These are phyloP conservation scores for Omphaloscelis lunosa DNA, from an alignment of 2,888 invertebrate genomes.

Conservation along the genomic window DNA sequence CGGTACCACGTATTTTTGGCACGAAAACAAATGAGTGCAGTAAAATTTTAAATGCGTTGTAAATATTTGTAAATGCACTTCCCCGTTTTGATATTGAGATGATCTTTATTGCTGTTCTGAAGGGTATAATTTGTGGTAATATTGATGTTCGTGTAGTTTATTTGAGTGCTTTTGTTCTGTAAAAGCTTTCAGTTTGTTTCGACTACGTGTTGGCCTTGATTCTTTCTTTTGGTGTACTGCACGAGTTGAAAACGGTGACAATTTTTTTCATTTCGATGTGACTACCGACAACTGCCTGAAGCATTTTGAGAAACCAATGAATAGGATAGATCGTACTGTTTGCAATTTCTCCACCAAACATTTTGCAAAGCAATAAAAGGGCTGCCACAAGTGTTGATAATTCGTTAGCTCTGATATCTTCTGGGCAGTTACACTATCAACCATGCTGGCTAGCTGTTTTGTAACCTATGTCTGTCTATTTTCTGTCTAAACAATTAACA, in stretches of 20 bases:
- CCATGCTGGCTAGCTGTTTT: not conserved
- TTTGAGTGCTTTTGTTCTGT: constrained; percentile 2
- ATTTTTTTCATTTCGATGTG: constrained; percentile 33
- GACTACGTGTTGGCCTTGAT: not conserved
- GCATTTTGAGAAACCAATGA: constrained; percentile 31
- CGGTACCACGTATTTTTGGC: constrained; percentile 77
- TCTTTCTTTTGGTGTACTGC: not conserved
- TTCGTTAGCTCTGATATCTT: not conserved
- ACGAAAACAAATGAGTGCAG: constrained; percentile 79
- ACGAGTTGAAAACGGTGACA: constrained; percentile 9
- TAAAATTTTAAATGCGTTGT: constrained; percentile 74
- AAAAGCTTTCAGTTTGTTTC: constrained; percentile 8
- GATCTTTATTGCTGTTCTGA: constrained; percentile 62
- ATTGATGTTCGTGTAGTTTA: constrained; percentile 43
- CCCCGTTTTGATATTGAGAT: constrained; percentile 58
- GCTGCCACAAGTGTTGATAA: not conserved
- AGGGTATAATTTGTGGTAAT: constrained; percentile 43
- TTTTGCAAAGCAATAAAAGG: not conserved
- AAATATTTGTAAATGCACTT: constrained; percentile 66
- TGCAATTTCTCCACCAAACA: not conserved
- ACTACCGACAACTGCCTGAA: constrained; percentile 19
- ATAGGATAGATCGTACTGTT: not conserved
- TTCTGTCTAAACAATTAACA: not conserved
- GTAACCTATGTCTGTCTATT: not conserved
- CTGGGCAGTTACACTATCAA: not conserved